Evolutionary conservation across 2,113 vertebrate species (phyloP).

Genomic region (Neodontobutis hainanensis): DNA sequence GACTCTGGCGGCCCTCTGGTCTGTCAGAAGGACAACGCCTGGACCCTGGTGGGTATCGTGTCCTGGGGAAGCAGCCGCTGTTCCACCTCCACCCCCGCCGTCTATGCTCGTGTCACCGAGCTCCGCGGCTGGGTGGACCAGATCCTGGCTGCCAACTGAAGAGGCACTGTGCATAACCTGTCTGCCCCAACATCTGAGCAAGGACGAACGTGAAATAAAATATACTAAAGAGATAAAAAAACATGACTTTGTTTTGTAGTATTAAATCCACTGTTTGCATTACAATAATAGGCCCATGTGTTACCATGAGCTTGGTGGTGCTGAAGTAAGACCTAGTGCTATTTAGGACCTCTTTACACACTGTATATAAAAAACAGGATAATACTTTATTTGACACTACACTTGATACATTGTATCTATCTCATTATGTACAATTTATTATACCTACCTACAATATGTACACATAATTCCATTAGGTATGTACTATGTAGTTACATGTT

Average conservation of each 20-base stretch:
- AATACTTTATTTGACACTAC: too few species aligned
- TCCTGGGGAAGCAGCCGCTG: constrained; percentile 80
- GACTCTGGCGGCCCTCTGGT: constrained; percentile 79
- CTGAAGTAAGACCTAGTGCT: too few species aligned
- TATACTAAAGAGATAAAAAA: neutral
- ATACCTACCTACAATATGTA: too few species aligned
- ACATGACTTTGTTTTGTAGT: neutral
- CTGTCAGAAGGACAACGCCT: constrained; percentile 70
- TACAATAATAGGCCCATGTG: too few species aligned
- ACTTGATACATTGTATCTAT: too few species aligned
- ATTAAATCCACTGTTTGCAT: too few species aligned
- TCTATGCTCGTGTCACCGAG: constrained; percentile 78
- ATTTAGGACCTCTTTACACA: too few species aligned
- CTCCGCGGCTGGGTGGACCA: constrained; percentile 76
- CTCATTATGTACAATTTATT: too few species aligned
- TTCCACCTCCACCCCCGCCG: constrained; percentile 71
- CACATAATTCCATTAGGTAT: too few species aligned
- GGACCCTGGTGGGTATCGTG: constrained; percentile 79
- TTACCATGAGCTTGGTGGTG: too few species aligned
- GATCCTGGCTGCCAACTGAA: constrained; percentile 77
- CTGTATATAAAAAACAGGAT: too few species aligned
- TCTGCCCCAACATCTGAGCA: neutral
- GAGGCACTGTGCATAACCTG: neutral
- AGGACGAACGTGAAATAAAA: neutral
- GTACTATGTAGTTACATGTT: too few species aligned